Evolutionary conservation across 2,797 vertebrate species (phyloP).

Genomic region (Xerus rutilus): DNA sequence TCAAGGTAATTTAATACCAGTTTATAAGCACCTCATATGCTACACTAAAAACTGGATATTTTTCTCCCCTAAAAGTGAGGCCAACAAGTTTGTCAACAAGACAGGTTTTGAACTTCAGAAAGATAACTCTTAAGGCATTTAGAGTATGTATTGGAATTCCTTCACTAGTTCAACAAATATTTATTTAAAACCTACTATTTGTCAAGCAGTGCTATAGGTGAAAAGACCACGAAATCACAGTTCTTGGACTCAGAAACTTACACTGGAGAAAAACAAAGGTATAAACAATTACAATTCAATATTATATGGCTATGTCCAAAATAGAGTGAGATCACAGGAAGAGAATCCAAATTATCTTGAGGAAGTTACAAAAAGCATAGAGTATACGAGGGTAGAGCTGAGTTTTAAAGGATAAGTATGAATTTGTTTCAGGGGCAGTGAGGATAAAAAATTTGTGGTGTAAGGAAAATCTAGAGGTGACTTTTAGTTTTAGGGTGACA

Average conservation of each 20-base stretch:
- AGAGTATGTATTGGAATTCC: slow-evolving; percentile 32
- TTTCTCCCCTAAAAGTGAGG: slow-evolving; percentile 15
- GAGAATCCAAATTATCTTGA: slow-evolving; percentile 15
- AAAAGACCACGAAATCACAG: slow-evolving; percentile 7
- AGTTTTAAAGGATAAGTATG: slow-evolving; percentile 34
- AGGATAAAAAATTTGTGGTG: slow-evolving; percentile 29
- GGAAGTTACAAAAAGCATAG: background rate
- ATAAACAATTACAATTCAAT: background rate
- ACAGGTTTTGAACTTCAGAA: slow-evolving; percentile 52
- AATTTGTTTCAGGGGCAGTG: background rate
- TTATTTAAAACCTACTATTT: slow-evolving; percentile 38
- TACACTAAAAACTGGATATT: background rate
- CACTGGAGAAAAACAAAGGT: background rate
- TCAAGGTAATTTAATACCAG: slow-evolving; percentile 37
- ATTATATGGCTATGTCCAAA: background rate
- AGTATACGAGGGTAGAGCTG: background rate
- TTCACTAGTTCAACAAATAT: slow-evolving; percentile 33
- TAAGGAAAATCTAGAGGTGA: slow-evolving; percentile 26
- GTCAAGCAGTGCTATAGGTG: background rate
- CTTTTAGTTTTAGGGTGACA: slow-evolving; percentile 9
- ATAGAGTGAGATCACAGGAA: slow-evolving; percentile 4
- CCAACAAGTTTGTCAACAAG: background rate
- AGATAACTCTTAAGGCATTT: background rate
- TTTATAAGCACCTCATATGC: slow-evolving; percentile 28
- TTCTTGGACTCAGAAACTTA: slow-evolving; percentile 22